Base-by-base conservation (phyloP, 2,797 vertebrate genomes). In the Ptychobarbus kaznakovi region DNA sequence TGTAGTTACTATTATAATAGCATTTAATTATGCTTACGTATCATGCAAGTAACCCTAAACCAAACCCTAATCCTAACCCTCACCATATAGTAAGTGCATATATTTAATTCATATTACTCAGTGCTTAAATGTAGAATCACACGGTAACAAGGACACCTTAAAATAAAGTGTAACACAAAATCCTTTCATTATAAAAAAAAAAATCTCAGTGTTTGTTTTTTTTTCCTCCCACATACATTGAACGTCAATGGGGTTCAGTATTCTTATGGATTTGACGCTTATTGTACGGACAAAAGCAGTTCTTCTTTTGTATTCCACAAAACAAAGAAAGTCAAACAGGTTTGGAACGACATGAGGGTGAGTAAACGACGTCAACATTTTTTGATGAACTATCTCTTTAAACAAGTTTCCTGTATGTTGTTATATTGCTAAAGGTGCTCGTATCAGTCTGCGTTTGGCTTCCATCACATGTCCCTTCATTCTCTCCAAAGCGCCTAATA, bases 401-500 rank as follows among this genome's bases (percentile, higher is more conserved):
- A 78, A 69, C 25, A 32, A 79, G 69, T 81, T 66, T 81, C 20
- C 53, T 86, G 65, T 38, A 63, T 75, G 77, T 81, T 80, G 68
- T 72, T 78, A 46, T 69, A 25, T 56, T 69, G 82, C 74, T 77
- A 68, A 84, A 84, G 82, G 82, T 84, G 61, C 35, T 84, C n/a
- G 38, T 68, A 84, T 84, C 49, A 58, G 75, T 84, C 74, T 78
- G 83, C 65, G 16, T 56, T 84, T 84, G 83, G 83, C 83, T 84
- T 61, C 75, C 75, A 70, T 84, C 83, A 84, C 51, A 58, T 53
- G 63, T 78, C 75, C 16, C 65, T 84, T 69, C 83, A 35, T 84
- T 84, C 65, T 70, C 65, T 78, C 74, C 65, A 84, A 84, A 84
- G 83, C 83, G 74, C 83, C 61, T 84, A 78, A 84, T 84, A 84